These are phyloP conservation scores for Erebia palarica DNA, from an alignment of 2,888 invertebrate genomes.

Conservation along the genomic window DNA sequence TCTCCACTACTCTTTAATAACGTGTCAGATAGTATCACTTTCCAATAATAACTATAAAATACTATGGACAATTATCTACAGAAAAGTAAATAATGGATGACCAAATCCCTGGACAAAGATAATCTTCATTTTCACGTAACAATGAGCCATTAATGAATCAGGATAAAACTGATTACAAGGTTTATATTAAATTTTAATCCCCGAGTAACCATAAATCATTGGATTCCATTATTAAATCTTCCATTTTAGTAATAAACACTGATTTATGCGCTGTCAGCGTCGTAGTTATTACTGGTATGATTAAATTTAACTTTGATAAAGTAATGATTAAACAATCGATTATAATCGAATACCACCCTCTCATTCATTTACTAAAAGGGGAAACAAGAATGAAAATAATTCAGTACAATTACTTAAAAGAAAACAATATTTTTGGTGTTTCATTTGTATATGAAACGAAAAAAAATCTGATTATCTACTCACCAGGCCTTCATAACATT, in stretches of 20 bases:
- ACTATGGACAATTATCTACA: neutral
- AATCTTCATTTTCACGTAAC: conserved; percentile 21
- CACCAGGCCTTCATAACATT: neutral
- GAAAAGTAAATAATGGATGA: conserved; percentile 8
- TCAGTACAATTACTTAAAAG: neutral
- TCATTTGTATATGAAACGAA: neutral
- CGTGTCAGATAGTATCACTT: too few species aligned
- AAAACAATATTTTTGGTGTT: neutral
- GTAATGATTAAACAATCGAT: conserved; percentile 17
- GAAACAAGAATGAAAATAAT: neutral
- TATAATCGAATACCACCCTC: neutral
- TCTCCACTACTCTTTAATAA: too few species aligned
- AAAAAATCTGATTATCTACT: conserved; percentile 9
- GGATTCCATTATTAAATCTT: conserved; percentile 37
- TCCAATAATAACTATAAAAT: neutral
- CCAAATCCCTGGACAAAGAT: conserved; percentile 13
- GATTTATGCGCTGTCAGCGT: conserved; percentile 34
- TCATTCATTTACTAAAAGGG: neutral
- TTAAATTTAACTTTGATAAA: conserved; percentile 20
- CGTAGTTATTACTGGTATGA: conserved; percentile 14
- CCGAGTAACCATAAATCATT: conserved; percentile 38
- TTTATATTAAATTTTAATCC: conserved; percentile 37
- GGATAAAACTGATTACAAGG: conserved; percentile 33
- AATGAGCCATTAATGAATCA: conserved; percentile 31
- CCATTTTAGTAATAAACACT: conserved; percentile 36